These are phyloP conservation scores for Dastarcus helophoroides DNA, from an alignment of 2,888 invertebrate species.

Conservation along the genomic window DNA sequence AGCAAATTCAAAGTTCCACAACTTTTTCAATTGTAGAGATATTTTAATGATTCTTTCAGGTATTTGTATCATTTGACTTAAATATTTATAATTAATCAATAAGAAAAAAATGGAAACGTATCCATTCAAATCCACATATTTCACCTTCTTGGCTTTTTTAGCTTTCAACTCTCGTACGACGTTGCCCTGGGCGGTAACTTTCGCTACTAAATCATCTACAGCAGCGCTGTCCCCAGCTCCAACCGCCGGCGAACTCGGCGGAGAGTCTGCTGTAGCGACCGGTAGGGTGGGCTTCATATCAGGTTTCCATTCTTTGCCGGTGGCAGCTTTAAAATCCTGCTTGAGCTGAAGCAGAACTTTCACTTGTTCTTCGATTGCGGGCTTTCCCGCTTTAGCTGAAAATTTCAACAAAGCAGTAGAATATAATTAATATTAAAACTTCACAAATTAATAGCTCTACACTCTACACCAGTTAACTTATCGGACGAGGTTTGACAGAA, in stretches of 20 bases:
- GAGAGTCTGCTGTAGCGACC: conserved; percentile 1
- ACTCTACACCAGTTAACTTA: no score
- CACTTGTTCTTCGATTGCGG: conserved; percentile 39
- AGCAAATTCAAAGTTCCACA: no score
- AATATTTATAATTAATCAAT: no score
- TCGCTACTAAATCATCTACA: conserved; percentile 30
- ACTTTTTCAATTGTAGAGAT: no score
- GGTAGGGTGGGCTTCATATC: conserved; percentile 27
- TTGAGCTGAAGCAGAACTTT: conserved; percentile 58
- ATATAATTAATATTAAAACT: no score
- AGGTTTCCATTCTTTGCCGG: conserved; percentile 46
- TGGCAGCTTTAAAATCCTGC: conserved; percentile 56
- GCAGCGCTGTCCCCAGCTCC: conserved; percentile 4
- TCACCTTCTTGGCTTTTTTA: conserved; percentile 34
- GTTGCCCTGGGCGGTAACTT: conserved; percentile 49
- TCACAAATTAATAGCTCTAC: no score
- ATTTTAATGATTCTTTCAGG: no score
- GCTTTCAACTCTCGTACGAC: conserved; percentile 46
- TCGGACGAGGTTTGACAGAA: no score
- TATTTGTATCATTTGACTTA: no score
- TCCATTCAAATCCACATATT: conserved; percentile 1
- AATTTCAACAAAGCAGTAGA: conserved; percentile 52
- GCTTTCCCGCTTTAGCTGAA: conserved; percentile 45
- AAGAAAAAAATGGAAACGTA: no score
- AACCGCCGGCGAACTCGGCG: conserved; percentile 5